A percentile compares a stretch with the other conserved stretches of the same genome.
Conservation (phyloP, 2,888 invertebrate species). For the Dorcus hopei region DNA sequence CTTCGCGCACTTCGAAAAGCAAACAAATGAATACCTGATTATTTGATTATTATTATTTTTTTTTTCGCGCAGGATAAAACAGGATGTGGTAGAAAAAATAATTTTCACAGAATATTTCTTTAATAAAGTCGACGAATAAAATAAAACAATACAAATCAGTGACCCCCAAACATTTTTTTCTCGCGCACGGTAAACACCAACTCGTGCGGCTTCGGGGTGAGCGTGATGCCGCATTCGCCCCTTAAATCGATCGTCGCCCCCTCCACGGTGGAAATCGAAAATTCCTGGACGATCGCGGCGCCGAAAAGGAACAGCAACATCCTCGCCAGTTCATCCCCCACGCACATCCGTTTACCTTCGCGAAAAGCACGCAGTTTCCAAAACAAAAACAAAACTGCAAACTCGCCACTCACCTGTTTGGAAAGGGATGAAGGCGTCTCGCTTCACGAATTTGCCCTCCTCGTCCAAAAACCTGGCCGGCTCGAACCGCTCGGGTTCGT, state of each 20-base stretch:
- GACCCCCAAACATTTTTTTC: neutral
- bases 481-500: constrained; percentile 63
- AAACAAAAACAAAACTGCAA: neutral
- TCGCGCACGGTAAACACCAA: constrained; percentile 42
- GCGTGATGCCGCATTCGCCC: constrained; percentile 73
- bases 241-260: constrained; percentile 55
- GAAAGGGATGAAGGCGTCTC: constrained; percentile 75
- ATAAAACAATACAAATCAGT: no score
- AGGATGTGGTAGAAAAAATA: neutral
- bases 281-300: constrained; percentile 61
- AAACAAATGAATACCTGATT: no score
- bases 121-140: no score
- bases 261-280: constrained; percentile 47
- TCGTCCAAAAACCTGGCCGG: constrained; percentile 68
- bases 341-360: constrained; percentile 78
- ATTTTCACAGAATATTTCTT: neutral
- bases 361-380: constrained; percentile 24
- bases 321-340: constrained; percentile 78
- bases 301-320: constrained; percentile 66
- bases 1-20: no score
- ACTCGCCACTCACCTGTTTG: constrained; percentile 64
- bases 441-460: constrained; percentile 61
- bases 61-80: no score
- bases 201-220: constrained; percentile 62
- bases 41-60: no score